These are phyloP conservation scores for Colletes latitarsis DNA, from an alignment of 1,140 invertebrate genomes.

Conservation along the genomic window DNA sequence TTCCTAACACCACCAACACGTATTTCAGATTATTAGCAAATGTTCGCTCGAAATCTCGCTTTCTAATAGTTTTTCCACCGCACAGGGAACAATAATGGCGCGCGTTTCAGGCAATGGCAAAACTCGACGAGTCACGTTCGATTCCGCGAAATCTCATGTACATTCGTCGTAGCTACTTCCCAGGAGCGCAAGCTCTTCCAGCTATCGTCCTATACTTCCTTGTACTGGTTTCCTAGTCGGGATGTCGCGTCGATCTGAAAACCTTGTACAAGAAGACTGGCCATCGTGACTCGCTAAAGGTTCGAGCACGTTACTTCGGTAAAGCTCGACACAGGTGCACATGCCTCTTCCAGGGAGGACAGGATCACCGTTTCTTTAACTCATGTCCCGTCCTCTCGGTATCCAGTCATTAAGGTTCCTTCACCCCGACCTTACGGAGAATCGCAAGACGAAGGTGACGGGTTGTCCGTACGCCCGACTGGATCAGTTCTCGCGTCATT, in stretches of 20 bases:
- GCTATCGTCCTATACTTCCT: slow-evolving; percentile 61
- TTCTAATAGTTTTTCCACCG: not conserved
- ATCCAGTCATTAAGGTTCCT: slow-evolving; percentile 65
- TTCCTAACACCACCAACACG: too few species aligned
- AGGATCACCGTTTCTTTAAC: slow-evolving; percentile 65
- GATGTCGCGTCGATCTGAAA: slow-evolving; percentile 66
- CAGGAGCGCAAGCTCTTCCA: slow-evolving; percentile 58
- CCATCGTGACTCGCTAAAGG: slow-evolving; percentile 68
- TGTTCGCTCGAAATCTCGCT: too few species aligned
- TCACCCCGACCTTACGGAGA: slow-evolving; percentile 56
- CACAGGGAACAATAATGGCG: not conserved
- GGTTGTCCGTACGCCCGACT: slow-evolving; percentile 17
- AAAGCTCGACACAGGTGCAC: slow-evolving; percentile 68
- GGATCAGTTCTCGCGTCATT: slow-evolving; percentile 22
- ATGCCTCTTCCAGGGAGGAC: slow-evolving; percentile 63
- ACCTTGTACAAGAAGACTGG: slow-evolving; percentile 62
- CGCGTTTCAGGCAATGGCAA: slow-evolving; percentile 15
- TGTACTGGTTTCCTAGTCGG: slow-evolving; percentile 71
- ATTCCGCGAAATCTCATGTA: slow-evolving; percentile 44
- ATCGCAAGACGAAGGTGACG: slow-evolving; percentile 40
- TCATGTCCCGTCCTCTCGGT: slow-evolving; percentile 30
- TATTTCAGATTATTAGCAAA: too few species aligned
- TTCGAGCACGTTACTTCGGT: slow-evolving; percentile 66
- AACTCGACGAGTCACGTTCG: slow-evolving; percentile 39
- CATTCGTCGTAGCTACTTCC: slow-evolving; percentile 57